Percentiles rank a stretch among this genome's conserved stretches.
Evolutionary conservation across 2,113 vertebrate genomes (phyloP).

Genomic region (Poeciliopsis turrubarensis): DNA sequence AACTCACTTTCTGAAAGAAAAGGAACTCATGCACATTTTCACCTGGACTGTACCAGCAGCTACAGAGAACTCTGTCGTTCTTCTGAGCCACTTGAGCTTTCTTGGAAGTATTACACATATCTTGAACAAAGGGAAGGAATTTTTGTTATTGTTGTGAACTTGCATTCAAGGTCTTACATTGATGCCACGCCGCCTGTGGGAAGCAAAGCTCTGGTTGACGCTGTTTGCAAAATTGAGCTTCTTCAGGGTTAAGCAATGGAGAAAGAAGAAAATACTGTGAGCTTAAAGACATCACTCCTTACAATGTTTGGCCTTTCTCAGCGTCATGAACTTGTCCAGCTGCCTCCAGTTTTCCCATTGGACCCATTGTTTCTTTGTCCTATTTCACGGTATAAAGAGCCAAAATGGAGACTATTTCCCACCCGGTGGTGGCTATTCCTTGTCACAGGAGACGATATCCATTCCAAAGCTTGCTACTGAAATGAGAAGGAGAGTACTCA

Average conservation of each 20-base stretch:
- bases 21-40: no score
- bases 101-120: constrained; percentile 14
- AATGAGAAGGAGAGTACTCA: no score
- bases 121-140: background rate
- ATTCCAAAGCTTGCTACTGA: no score
- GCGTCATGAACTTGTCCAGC: no score
- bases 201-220: constrained; percentile 3
- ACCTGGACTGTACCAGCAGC: constrained; percentile 4
- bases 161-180: background rate
- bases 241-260: background rate
- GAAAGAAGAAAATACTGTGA: background rate
- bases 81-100: constrained; percentile 14
- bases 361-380: no score
- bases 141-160: background rate
- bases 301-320: no score
- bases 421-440: no score
- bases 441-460: no score
- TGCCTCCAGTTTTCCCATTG: no score
- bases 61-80: constrained; percentile 52
- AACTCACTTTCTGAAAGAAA: constrained; percentile 3
- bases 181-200: background rate
- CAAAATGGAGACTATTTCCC: no score
- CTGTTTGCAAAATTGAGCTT: constrained; percentile 1
- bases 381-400: no score
- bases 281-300: background rate